A percentile compares a stretch with the other conserved stretches of the same genome.
These are phyloP conservation scores for Lampropteryx suffumata DNA, from an alignment of 2,888 invertebrate genomes.

Conservation along the genomic window DNA sequence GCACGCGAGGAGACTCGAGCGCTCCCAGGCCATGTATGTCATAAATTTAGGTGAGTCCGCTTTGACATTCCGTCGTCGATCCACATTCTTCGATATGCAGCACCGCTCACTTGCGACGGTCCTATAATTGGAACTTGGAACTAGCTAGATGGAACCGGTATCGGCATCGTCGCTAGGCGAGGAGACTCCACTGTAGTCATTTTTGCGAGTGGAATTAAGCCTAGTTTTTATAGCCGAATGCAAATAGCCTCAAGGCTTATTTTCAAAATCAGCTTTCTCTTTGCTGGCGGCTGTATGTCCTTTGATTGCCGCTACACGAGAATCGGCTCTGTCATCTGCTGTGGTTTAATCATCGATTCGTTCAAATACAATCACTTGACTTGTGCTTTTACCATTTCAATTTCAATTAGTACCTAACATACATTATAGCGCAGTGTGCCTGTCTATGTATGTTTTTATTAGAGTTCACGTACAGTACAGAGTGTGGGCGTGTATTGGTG, in stretches of 20 bases:
- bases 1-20: slow-evolving; percentile 78
- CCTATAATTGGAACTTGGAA: slow-evolving; percentile 72
- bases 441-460: slow-evolving; percentile 77
- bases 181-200: slow-evolving; percentile 40
- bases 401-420: slow-evolving; percentile 70
- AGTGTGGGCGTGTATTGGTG: slow-evolving; percentile 79
- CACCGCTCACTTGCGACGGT: slow-evolving; percentile 43
- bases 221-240: slow-evolving; percentile 54
- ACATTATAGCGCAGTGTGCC: slow-evolving; percentile 65
- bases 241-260: slow-evolving; percentile 49
- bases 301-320: slow-evolving; percentile 19
- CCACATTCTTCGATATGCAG: slow-evolving; percentile 57
- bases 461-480: slow-evolving; percentile 76
- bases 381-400: slow-evolving; percentile 69
- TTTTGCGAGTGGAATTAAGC: slow-evolving; percentile 33
- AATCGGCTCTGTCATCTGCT: slow-evolving; percentile 20
- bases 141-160: slow-evolving; percentile 73
- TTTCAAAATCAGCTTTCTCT: slow-evolving; percentile 59
- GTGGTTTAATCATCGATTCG: slow-evolving; percentile 39
- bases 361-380: slow-evolving; percentile 53
- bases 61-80: slow-evolving; percentile 54
- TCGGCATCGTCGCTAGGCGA: slow-evolving; percentile 54
- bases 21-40: slow-evolving; percentile 83
- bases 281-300: slow-evolving; percentile 34
- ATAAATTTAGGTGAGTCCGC: slow-evolving; percentile 82